Evolutionary conservation across 2,797 vertebrate species (phyloP).

Genomic region (Selene dorsalis): DNA sequence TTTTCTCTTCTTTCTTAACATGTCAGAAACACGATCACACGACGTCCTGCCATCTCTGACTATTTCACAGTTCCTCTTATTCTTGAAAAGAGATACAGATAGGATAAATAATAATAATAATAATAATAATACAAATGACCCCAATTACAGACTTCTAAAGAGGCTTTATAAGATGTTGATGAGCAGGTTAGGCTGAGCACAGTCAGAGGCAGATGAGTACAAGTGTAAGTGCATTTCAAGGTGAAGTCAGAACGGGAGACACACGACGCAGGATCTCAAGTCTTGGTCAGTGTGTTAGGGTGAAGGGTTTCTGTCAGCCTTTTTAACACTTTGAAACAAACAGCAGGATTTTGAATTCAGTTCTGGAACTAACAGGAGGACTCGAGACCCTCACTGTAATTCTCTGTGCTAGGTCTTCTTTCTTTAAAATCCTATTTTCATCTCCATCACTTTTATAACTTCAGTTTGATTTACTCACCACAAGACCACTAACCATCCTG

Average conservation of each 20-base stretch:
- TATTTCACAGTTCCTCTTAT: too few species aligned
- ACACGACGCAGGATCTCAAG: not conserved
- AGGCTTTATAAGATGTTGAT: not conserved
- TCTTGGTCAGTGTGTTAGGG: not conserved
- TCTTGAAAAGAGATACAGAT: not conserved
- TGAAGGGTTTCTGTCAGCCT: not conserved
- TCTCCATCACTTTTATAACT: not conserved
- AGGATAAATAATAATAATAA: not conserved
- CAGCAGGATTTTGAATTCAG: not conserved
- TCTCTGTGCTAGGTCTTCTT: not conserved
- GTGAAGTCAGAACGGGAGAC: not conserved
- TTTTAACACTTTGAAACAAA: not conserved
- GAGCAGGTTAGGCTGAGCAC: not conserved
- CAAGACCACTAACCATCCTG: not conserved
- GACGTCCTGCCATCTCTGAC: not conserved
- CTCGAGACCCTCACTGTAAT: not conserved
- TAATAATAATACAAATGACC: not conserved
- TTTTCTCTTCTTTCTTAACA: not conserved
- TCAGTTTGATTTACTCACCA: not conserved
- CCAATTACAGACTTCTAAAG: not conserved
- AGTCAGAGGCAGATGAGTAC: not conserved
- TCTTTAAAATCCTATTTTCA: slow-evolving; percentile 5
- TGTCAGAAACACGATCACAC: not conserved
- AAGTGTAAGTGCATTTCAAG: not conserved
- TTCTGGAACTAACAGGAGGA: not conserved